Conservation (phyloP, 2,797 vertebrate species). For the Capromys pilorides region DNA sequence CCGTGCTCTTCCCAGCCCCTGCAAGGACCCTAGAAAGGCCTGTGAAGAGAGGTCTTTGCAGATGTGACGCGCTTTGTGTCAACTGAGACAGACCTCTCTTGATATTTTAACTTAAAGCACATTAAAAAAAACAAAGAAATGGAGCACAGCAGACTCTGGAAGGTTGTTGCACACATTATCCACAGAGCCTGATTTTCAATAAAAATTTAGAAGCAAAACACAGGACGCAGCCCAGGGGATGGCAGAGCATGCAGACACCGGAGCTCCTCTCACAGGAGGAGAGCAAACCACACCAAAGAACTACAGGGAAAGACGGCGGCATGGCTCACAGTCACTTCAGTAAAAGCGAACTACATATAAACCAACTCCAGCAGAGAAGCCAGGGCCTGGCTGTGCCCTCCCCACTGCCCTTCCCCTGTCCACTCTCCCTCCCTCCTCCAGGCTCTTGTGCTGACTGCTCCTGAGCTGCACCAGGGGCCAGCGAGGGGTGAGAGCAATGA, state of each 20-base stretch:
- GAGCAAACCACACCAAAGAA: neutral
- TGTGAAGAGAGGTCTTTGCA: neutral
- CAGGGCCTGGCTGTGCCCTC: accelerated
- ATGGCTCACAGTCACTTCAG: neutral
- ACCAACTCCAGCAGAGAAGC: neutral
- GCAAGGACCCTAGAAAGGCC: neutral
- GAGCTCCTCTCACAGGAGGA: accelerated
- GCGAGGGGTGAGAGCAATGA: neutral
- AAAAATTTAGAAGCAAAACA: neutral
- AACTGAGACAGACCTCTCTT: neutral
- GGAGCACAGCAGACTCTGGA: neutral
- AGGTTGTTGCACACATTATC: neutral
- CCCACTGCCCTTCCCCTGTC: too few relatives aligned
- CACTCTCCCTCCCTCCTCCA: neutral
- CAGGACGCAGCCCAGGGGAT: accelerated
- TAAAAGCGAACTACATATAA: neutral
- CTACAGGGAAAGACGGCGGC: too few relatives aligned
- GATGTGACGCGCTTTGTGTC: neutral
- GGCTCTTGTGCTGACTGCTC: neutral
- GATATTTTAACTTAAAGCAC: neutral
- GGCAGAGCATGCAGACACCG: neutral
- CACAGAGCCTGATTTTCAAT: neutral
- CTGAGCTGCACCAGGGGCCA: neutral
- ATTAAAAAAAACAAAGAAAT: neutral
- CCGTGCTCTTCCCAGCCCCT: neutral